These are phyloP conservation scores for Ivindomyrus marchei DNA, from an alignment of 2,113 vertebrate genomes.

Conservation along the genomic window DNA sequence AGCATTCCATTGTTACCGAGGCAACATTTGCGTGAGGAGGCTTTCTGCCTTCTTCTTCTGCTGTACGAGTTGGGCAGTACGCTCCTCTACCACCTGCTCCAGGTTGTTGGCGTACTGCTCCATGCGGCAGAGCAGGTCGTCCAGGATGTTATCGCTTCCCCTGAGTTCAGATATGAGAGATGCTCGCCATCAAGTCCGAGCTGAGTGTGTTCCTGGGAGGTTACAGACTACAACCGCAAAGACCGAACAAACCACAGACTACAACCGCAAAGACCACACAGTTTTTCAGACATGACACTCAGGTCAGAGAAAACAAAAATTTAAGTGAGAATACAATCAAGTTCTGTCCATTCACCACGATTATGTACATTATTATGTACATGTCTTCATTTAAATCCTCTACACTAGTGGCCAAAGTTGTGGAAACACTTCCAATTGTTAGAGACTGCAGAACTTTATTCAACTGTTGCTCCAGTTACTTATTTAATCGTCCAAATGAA, in stretches of 20 bases:
- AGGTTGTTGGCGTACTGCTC: constrained; percentile 76
- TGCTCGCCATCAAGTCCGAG: no score
- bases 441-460: no score
- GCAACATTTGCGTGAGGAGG: constrained; percentile 77
- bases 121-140: constrained; percentile 70
- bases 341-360: background rate
- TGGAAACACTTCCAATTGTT: no score
- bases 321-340: background rate
- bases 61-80: constrained; percentile 73
- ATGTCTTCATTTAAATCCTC: background rate
- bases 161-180: background rate
- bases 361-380: background rate
- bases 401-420: no score
- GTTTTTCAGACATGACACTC: background rate
- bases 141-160: constrained; percentile 68
- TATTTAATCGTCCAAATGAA: no score
- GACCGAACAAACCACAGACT: background rate
- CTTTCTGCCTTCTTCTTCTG: constrained; percentile 73
- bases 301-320: background rate
- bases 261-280: background rate
- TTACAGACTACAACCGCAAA: background rate
- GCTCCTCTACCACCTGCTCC: constrained; percentile 74
- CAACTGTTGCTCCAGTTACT: no score
- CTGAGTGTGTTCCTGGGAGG: background rate
- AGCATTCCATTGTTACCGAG: constrained; percentile 59